These are phyloP conservation scores for Limnephilus marmoratus DNA, from an alignment of 2,888 invertebrate species.

Conservation along the genomic window DNA sequence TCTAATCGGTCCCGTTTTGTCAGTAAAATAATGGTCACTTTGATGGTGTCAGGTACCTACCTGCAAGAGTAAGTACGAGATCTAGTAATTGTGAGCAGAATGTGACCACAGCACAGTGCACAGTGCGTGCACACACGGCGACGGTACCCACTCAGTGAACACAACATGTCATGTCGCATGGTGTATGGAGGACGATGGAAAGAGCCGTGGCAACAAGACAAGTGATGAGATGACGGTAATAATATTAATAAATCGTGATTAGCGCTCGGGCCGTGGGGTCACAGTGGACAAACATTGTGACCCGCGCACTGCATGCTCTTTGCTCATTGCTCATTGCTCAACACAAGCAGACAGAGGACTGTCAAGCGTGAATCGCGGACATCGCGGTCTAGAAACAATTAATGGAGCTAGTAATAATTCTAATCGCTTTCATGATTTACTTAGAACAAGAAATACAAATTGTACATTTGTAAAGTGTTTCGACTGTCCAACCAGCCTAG, in stretches of 20 bases:
- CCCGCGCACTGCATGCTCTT: conserved; percentile 56
- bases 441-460: no score
- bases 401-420: neutral
- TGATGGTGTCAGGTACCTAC: neutral
- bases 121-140: conserved; percentile 16
- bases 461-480: no score
- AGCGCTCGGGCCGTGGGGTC: conserved; percentile 64
- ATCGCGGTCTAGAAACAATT: neutral
- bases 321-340: conserved; percentile 6
- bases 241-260: conserved; percentile 66
- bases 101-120: conserved; percentile 7
- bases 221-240: conserved; percentile 64
- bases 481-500: no score
- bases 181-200: conserved; percentile 9
- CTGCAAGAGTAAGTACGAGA: neutral
- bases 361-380: neutral
- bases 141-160: neutral
- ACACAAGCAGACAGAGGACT: neutral
- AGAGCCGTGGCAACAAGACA: conserved; percentile 44
- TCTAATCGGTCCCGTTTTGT: no score
- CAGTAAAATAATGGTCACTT: no score
- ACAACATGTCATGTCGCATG: neutral
- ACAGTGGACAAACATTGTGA: conserved; percentile 65
- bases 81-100: neutral
- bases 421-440: no score